Evolutionary conservation across 2,797 vertebrate genomes (phyloP).

Genomic region (Enteromius anoplus): DNA sequence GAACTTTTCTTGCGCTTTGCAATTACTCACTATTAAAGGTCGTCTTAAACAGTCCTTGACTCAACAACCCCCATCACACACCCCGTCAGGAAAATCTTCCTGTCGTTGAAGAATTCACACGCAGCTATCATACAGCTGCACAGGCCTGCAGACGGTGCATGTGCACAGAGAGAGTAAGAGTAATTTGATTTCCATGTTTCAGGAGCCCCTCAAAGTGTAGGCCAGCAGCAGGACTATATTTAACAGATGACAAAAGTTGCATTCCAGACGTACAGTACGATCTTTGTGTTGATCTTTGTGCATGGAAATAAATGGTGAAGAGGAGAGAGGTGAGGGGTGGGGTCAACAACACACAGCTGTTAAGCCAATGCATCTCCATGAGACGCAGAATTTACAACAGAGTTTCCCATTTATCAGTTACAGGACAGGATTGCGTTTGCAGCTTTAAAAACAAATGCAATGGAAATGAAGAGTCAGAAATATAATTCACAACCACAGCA

Average conservation of each 20-base stretch:
- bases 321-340: constrained; percentile 56
- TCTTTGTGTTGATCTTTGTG: constrained; percentile 77
- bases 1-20: background rate
- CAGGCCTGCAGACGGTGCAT: constrained; percentile 38
- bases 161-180: constrained; percentile 52
- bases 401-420: constrained; percentile 56
- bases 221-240: constrained; percentile 75
- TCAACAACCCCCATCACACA: constrained; percentile 1
- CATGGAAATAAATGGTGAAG: constrained; percentile 77
- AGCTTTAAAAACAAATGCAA: constrained; percentile 62
- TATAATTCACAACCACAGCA: background rate
- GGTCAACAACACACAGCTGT: constrained; percentile 79
- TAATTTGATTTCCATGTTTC: constrained; percentile 78
- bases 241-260: constrained; percentile 84
- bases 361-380: constrained; percentile 72
- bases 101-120: constrained; percentile 19
- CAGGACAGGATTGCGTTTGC: constrained; percentile 66
- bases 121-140: constrained; percentile 14
- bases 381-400: constrained; percentile 59
- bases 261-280: constrained; percentile 84
- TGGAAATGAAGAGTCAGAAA: constrained; percentile 5
- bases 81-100: constrained; percentile 7
- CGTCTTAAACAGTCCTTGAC: background rate
- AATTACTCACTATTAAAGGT: background rate
- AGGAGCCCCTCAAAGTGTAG: constrained; percentile 68